Base-by-base conservation (phyloP, 2,797 vertebrate species). In the Dermochelys coriacea region DNA sequence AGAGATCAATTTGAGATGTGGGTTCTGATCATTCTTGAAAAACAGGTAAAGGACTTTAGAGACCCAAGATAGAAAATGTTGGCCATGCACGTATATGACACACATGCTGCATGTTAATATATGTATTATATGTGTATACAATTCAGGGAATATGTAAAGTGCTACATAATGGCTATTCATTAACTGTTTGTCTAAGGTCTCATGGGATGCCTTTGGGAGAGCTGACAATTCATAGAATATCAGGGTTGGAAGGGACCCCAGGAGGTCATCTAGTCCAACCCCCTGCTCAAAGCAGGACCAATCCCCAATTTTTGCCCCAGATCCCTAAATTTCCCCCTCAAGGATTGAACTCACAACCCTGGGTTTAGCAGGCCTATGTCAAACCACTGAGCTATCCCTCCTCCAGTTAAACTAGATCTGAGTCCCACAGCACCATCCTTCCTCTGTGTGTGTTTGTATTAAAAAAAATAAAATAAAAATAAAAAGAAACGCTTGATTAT, bases 91-190 rank as follows among this genome's bases (percentile, higher is more conserved):
- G 3, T 41, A n/a, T 34, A 64, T 68, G 34, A 68, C 61, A 68
- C 8, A n/a, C 8, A 64, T 3, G 34, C 34, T n/a, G n/a, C 12
- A 41, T 71, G n/a, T 71, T 37, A 19, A 71, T 71, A 41, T 25
- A 71, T 41, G 21, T 41, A 41, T 41, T 71, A 71, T 23, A 19
- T 41, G 11, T 68, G 64, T 71, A 21, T 21, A 31, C 57, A 50
- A 57, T 80, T 90, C 1, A 10, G 16, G 4, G 89, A 19, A 84
- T 4, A 9, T 52, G 54, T 82, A 78, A 34, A 91, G 25, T 0
- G 0, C 4, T 77, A 3, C 9, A 1, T 51, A 1, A 21, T 8
- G 57, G 0, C 34, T 54, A 6, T 78, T 0, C 25, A 0, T 68
- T 68, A 37, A 37, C n/a, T 79, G 31, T 27, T 86, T 86, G 80